Percentiles rank a stretch among this genome's conserved stretches.
Conservation (phyloP, 2,888 invertebrate species). For the Brenthis daphne region DNA sequence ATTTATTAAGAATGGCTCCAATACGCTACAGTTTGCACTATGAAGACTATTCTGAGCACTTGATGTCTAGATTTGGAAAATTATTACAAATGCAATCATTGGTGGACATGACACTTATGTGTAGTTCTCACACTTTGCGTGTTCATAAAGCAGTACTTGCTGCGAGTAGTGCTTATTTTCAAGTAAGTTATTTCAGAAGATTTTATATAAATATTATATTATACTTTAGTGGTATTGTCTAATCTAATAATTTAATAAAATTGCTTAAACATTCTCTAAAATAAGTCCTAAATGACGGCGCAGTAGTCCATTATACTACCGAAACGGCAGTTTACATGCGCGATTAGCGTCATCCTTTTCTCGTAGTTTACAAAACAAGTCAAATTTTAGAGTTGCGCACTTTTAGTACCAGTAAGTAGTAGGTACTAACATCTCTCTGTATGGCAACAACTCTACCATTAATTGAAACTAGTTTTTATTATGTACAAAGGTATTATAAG, state of each 20-base stretch:
- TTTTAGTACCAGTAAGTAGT: no score
- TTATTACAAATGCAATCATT: constrained; percentile 87
- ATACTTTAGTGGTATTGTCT: background rate
- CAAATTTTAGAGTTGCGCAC: no score
- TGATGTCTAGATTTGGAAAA: constrained; percentile 86
- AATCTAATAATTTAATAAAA: background rate
- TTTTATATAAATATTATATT: background rate
- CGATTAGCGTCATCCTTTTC: no score
- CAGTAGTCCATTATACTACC: no score
- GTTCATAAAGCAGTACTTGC: constrained; percentile 89
- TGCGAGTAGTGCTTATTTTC: constrained; percentile 87
- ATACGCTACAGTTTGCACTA: constrained; percentile 85
- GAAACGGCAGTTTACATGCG: no score
- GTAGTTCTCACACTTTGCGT: constrained; percentile 87
- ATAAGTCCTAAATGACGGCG: background rate
- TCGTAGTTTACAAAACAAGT: no score
- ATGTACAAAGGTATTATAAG: no score
- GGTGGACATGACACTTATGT: constrained; percentile 89
- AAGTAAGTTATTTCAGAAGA: constrained; percentile 70
- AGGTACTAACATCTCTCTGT: no score
- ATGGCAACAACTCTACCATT: no score
- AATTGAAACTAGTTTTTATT: no score
- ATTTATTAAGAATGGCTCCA: constrained; percentile 65
- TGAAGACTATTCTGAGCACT: constrained; percentile 86
- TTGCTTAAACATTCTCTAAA: background rate